Percentiles rank a stretch among this genome's conserved stretches.
phyloP scores from a whole-genome alignment of 2,797 vertebrate species.

The Morus bassanus region DNA sequence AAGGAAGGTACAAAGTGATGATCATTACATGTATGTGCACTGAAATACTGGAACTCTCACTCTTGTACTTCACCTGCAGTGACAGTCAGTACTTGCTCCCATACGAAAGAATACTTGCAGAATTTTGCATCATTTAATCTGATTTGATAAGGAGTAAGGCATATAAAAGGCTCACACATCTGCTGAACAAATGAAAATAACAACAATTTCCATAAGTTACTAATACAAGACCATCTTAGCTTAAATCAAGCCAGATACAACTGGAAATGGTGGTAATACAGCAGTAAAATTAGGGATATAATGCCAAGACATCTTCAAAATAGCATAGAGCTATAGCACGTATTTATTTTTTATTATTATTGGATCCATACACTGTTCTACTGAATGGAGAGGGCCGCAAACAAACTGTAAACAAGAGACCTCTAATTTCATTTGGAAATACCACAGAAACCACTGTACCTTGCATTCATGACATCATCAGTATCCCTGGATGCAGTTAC shows the following conservation, averaged over 20 bases:
- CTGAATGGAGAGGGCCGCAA: neutral
- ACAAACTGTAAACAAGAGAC: conserved; percentile 5
- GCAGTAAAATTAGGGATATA: neutral
- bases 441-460: conserved; percentile 29
- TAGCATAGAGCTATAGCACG: neutral
- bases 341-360: neutral
- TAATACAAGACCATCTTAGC: neutral
- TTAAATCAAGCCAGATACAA: conserved; percentile 9
- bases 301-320: neutral
- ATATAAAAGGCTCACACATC: neutral
- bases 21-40: accelerated
- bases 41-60: neutral
- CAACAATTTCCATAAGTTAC: neutral
- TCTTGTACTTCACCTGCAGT: neutral
- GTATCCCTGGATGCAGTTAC: neutral
- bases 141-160: neutral
- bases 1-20: neutral
- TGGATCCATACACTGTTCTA: neutral
- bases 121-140: neutral
- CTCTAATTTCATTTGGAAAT: conserved; percentile 16
- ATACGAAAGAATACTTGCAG: neutral
- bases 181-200: neutral
- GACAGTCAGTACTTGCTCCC: neutral
- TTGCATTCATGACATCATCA: neutral
- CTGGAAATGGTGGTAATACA: neutral